A percentile compares a stretch with the other conserved stretches of the same genome.
Evolutionary conservation across 30 jellyfish, hydroid and myxozoan genomes (phyloP).

Genomic region (Pseudorhiza aurosa): DNA sequence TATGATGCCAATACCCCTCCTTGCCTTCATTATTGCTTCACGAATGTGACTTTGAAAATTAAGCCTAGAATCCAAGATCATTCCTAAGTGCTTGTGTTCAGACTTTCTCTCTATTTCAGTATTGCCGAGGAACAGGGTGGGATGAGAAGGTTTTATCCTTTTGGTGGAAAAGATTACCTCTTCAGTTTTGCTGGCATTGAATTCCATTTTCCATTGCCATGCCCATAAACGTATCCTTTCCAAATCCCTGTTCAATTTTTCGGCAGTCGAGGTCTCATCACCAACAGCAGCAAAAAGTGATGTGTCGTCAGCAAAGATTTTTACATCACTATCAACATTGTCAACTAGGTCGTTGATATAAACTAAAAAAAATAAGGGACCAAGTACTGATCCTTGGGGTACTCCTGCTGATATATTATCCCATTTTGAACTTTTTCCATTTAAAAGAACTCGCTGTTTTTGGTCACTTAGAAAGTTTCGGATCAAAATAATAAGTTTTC

Average conservation of each 20-base stretch:
- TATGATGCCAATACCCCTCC: conserved; percentile 53
- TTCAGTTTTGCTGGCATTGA: conserved; percentile 19
- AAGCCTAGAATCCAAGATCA: conserved; percentile 20
- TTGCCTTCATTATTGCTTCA: conserved; percentile 38
- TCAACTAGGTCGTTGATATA: conserved; percentile 40
- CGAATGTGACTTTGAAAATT: conserved; percentile 28
- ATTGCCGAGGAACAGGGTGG: conserved; percentile 22
- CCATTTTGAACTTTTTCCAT: conserved; percentile 52
- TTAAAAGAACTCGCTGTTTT: conserved; percentile 30
- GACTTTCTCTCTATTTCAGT: conserved; percentile 13
- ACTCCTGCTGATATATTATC: conserved; percentile 26
- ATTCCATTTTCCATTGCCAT: conserved; percentile 11
- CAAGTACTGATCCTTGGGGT: conserved; percentile 65
- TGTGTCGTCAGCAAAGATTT: conserved; percentile 52
- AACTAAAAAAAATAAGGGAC: conserved; percentile 35
- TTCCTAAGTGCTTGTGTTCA: conserved; percentile 57
- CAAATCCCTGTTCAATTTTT: conserved; percentile 28
- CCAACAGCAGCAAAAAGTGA: conserved; percentile 54
- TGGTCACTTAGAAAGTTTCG: conserved; percentile 14
- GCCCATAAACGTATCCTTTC: conserved; percentile 21
- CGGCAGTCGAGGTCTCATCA: conserved; percentile 38
- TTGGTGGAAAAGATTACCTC: conserved; percentile 39
- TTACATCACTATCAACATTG: conserved; percentile 12
- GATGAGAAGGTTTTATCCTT: conserved; percentile 19
- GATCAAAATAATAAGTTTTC: not conserved